phyloP scores from a whole-genome alignment of 1,140 invertebrate genomes.

The Zaprionus camerounensis region DNA sequence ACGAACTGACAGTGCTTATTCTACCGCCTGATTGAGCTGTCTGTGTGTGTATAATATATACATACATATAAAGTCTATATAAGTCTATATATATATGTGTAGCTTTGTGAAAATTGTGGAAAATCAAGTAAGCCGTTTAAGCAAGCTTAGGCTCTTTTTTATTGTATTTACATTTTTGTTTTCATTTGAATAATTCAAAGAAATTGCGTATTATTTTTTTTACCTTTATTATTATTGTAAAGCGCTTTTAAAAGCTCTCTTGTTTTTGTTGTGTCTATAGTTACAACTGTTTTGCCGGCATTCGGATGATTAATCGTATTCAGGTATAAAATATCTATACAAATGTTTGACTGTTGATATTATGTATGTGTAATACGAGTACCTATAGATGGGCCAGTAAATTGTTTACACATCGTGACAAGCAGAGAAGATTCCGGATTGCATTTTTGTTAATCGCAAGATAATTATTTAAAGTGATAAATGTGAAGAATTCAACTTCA shows the following conservation, averaged over 20 bases:
- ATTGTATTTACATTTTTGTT: not conserved
- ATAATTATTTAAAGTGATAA: not conserved
- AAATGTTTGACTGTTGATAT: not conserved
- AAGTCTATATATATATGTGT: not conserved
- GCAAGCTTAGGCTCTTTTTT: not conserved
- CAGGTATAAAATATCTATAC: constrained; percentile 23
- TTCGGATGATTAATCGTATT: constrained; percentile 54
- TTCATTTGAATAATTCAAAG: constrained; percentile 5
- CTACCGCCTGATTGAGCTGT: constrained; percentile 17
- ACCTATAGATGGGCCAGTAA: not conserved
- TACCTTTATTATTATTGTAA: not conserved
- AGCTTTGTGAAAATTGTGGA: not conserved
- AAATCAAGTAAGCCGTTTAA: constrained; percentile 10
- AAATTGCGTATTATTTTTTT: constrained; percentile 26
- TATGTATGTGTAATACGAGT: not conserved
- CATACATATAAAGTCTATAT: not conserved
- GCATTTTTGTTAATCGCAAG: not conserved
- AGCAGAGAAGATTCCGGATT: constrained; percentile 6
- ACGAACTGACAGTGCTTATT: not conserved
- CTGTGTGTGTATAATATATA: not conserved
- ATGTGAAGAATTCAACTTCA: not conserved
- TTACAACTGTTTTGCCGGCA: constrained; percentile 25
- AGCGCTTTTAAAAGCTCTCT: not conserved
- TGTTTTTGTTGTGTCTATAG: not conserved
- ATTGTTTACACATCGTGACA: constrained; percentile 16